Percentiles rank a stretch among this genome's conserved stretches.
phyloP scores from a whole-genome alignment of 2,797 vertebrate species.

The Tragelaphus oryx region DNA sequence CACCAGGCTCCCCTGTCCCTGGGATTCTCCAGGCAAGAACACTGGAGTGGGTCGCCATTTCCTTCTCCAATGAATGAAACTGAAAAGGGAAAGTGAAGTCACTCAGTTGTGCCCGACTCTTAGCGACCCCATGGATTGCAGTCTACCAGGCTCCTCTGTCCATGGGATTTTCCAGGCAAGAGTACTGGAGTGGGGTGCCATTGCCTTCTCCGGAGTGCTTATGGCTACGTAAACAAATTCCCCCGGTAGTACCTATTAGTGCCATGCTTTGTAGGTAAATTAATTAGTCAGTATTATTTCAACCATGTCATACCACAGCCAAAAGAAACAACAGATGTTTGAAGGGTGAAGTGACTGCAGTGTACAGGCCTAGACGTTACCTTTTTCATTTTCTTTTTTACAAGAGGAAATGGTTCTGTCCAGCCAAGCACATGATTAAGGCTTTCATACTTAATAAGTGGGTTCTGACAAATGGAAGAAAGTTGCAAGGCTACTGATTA shows the following conservation, averaged over 20 bases:
- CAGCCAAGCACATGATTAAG: slow-evolving; percentile 8
- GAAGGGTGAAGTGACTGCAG: slow-evolving; percentile 14
- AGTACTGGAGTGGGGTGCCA: too few relatives aligned
- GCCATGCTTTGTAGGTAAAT: neutral
- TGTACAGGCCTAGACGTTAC: slow-evolving; percentile 37
- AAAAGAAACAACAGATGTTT: slow-evolving; percentile 42
- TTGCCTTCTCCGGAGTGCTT: neutral
- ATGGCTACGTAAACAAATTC: neutral
- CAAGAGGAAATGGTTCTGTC: slow-evolving; percentile 36
- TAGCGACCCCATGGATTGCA: too few relatives aligned
- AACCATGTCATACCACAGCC: neutral
- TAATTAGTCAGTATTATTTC: slow-evolving; percentile 26
- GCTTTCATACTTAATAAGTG: neutral
- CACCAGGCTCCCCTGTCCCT: too few relatives aligned
- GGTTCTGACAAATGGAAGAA: neutral
- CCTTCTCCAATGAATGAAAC: too few relatives aligned
- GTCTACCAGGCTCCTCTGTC: too few relatives aligned
- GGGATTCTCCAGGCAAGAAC: too few relatives aligned
- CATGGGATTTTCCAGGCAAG: too few relatives aligned
- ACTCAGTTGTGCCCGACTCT: too few relatives aligned
- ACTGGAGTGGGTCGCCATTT: too few relatives aligned
- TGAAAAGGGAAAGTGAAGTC: too few relatives aligned
- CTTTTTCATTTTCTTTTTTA: slow-evolving; percentile 45
- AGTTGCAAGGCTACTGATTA: neutral
- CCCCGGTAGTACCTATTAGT: neutral